Base-by-base conservation (phyloP, 1,140 invertebrate species). In the Rhagoletis pomonella region DNA sequence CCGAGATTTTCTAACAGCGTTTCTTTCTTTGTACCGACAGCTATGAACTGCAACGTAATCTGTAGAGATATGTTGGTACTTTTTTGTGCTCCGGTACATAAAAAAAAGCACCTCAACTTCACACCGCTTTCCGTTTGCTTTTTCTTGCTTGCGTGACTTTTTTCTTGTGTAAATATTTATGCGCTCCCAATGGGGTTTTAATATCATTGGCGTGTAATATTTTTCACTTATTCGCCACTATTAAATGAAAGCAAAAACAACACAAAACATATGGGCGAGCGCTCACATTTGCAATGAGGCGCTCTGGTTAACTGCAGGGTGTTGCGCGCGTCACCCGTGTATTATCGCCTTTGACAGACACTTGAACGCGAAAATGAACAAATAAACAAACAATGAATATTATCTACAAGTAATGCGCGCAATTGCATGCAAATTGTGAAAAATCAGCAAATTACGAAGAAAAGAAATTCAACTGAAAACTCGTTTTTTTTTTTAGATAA, bases 121-220 rank as follows among this genome's bases (percentile, higher is more conserved):
- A 73, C 42, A 10, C 42, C 42, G 10, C 67, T 73, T 17, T 14
- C 42, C 67, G 67, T 73, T 73, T 42, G 67, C 4, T 12, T 73
- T 73, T 73, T n/a, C 42, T 62, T 73, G 39, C 67, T 73, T 73
- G 42, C 67, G 67, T 73, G 39, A 73, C 67, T 42, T 73, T 14
- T 73, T 47, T 47, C 39, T 65, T 65, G 64, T 47, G 42, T 73
- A 14, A 5, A 44, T 69, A 69, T 69, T 3, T 39, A 69, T 39
- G 12, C 39, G 4, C 39, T 44, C 39, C 39, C 12, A 44, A 44
- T 42, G 67, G 67, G 9, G 42, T 17, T 55, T 55, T 55, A 55
- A 39, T 62, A 62, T 62, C 67, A 17, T 14, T 4, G 42, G 42
- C 67, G 42, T 47, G 42, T 73, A 47, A 73, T 47, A 73, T 73